These are phyloP conservation scores for Criorhina ranunculi DNA, from an alignment of 2,888 invertebrate genomes.

Conservation along the genomic window DNA sequence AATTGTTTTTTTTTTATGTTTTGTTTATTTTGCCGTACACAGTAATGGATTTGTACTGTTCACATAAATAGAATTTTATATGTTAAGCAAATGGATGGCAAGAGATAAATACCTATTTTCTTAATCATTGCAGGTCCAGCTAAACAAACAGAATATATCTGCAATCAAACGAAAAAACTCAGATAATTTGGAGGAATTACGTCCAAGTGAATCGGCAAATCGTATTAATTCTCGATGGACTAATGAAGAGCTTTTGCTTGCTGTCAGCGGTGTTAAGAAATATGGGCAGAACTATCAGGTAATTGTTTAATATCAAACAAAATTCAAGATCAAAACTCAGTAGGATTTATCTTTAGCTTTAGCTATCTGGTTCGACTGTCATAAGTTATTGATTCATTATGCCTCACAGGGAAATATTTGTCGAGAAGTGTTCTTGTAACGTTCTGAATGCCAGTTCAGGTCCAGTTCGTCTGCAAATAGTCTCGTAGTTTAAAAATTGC, in stretches of 20 bases:
- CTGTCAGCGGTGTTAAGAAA: conserved; percentile 94
- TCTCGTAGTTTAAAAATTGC: no score
- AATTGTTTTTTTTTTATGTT: background rate
- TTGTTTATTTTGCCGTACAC: conserved; percentile 19
- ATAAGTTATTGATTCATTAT: no score
- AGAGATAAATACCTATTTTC: conserved; percentile 25
- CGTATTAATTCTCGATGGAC: conserved; percentile 96
- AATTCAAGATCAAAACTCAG: no score
- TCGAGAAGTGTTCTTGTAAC: no score
- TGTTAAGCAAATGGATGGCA: background rate
- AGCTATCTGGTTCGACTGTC: no score
- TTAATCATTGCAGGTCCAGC: conserved; percentile 91
- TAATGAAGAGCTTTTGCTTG: conserved; percentile 95
- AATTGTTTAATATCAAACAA: conserved; percentile 83
- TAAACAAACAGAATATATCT: conserved; percentile 96
- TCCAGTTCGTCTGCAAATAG: no score
- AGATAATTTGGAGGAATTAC: conserved; percentile 84
- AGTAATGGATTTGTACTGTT: conserved; percentile 18
- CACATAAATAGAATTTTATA: background rate
- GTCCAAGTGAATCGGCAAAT: conserved; percentile 87
- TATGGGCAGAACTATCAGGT: conserved; percentile 94
- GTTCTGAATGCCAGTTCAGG: no score
- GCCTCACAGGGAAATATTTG: no score
- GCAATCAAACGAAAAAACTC: conserved; percentile 91
- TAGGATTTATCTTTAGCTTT: no score